Percentiles rank a stretch among this genome's conserved stretches.
Evolutionary conservation across 2,888 invertebrate genomes (phyloP).

Genomic region (Scrobipalpa atriplicella): DNA sequence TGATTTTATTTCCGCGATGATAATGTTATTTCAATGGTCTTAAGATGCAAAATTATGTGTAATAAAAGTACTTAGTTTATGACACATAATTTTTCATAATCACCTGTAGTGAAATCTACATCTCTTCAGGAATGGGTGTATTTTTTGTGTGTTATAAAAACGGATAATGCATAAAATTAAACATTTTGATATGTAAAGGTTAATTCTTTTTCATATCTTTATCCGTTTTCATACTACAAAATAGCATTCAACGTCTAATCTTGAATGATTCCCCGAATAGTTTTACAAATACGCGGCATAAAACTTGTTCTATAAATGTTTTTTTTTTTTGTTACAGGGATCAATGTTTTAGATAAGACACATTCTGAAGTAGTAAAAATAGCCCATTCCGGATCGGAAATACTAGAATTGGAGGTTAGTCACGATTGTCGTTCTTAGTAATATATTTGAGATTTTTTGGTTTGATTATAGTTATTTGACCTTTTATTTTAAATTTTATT

Average conservation of each 20-base stretch:
- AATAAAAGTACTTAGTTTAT: too few relatives aligned
- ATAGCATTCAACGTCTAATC: neutral
- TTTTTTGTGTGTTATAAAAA: too few relatives aligned
- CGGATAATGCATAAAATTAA: too few relatives aligned
- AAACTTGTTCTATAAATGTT: conserved; percentile 7
- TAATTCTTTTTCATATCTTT: too few relatives aligned
- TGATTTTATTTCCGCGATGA: too few relatives aligned
- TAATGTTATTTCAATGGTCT: too few relatives aligned
- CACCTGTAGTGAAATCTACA: too few relatives aligned
- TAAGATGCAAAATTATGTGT: too few relatives aligned
- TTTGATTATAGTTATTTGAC: neutral
- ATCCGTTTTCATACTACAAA: too few relatives aligned
- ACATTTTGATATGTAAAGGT: too few relatives aligned
- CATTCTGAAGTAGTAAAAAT: conserved; percentile 97
- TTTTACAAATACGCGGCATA: neutral
- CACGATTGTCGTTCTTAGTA: neutral
- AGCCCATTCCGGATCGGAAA: conserved; percentile 94
- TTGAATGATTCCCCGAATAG: neutral
- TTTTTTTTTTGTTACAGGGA: conserved; percentile 64
- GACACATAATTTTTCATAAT: too few relatives aligned
- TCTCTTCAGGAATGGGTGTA: too few relatives aligned
- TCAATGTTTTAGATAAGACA: conserved; percentile 94
- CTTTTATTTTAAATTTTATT: neutral
- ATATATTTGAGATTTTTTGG: neutral
- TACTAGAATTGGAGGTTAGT: conserved; percentile 90